Percentiles rank a stretch among this genome's conserved stretches.
Evolutionary conservation across 2,888 invertebrate species (phyloP).

Genomic region (Dione vanillae): DNA sequence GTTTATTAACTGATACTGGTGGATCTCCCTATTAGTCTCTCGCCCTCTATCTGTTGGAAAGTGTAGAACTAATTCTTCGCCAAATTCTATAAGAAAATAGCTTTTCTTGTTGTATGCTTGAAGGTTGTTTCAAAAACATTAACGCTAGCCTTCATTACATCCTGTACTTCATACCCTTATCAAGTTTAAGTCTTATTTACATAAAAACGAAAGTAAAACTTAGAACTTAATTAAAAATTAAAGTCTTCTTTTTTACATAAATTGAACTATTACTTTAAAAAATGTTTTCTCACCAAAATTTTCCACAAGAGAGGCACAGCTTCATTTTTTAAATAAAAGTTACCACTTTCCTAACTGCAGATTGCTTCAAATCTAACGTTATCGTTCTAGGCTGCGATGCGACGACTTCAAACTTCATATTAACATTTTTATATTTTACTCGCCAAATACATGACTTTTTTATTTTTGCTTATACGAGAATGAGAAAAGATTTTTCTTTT

Average conservation of each 20-base stretch:
- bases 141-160: background rate
- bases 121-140: background rate
- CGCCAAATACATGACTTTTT: background rate
- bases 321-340: no score
- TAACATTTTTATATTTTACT: background rate
- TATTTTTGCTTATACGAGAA: background rate
- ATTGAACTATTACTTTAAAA: background rate
- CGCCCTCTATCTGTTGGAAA: background rate
- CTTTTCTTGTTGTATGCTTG: background rate
- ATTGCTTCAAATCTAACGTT: no score
- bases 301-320: no score
- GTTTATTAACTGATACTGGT: no score
- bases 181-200: conserved; percentile 5
- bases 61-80: background rate
- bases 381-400: no score
- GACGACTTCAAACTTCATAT: no score
- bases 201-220: background rate
- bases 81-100: background rate
- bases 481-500: conserved; percentile 1
- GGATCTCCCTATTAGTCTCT: no score
- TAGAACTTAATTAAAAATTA: background rate
- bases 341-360: no score
- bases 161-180: conserved; percentile 6
- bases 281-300: no score
- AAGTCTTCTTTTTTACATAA: background rate